Percentiles rank a stretch among this genome's conserved stretches.
phyloP scores from a whole-genome alignment of 2,888 invertebrate species.

The Drosophila imparisetae region DNA sequence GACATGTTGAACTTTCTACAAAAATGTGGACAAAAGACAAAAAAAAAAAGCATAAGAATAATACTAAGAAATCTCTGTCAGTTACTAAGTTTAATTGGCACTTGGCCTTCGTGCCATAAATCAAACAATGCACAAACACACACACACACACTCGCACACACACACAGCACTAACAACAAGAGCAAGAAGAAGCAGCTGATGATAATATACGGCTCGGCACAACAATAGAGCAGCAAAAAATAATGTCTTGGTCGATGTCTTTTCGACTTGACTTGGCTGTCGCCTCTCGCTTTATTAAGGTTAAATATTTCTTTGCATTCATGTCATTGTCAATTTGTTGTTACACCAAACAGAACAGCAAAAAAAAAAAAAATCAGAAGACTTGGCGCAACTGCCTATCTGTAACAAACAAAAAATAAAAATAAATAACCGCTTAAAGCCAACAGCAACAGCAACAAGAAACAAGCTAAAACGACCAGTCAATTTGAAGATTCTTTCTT shows the following conservation, averaged over 20 bases:
- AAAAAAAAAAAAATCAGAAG: constrained; percentile 15
- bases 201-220: constrained; percentile 25
- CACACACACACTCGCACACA: no score
- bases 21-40: neutral
- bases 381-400: constrained; percentile 32
- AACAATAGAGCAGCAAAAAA: constrained; percentile 62
- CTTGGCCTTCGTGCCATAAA: constrained; percentile 77
- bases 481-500: constrained; percentile 52
- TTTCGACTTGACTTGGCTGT: constrained; percentile 12
- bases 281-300: constrained; percentile 65
- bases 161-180: constrained; percentile 10
- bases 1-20: constrained; percentile 33
- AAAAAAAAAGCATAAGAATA: neutral
- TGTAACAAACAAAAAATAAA: constrained; percentile 24
- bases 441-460: constrained; percentile 14
- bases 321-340: constrained; percentile 81
- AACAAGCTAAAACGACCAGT: constrained; percentile 19
- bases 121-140: constrained; percentile 63
- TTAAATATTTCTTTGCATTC: constrained; percentile 79
- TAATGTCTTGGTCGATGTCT: constrained; percentile 55
- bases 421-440: constrained; percentile 20
- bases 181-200: constrained; percentile 16
- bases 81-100: constrained; percentile 74
- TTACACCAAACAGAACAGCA: constrained; percentile 61
- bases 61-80: constrained; percentile 16